Evolutionary conservation across 2,888 invertebrate species (phyloP), one percentile per base, ranked within the genome.

Genomic region (Zaprionus lineosus): DNA sequence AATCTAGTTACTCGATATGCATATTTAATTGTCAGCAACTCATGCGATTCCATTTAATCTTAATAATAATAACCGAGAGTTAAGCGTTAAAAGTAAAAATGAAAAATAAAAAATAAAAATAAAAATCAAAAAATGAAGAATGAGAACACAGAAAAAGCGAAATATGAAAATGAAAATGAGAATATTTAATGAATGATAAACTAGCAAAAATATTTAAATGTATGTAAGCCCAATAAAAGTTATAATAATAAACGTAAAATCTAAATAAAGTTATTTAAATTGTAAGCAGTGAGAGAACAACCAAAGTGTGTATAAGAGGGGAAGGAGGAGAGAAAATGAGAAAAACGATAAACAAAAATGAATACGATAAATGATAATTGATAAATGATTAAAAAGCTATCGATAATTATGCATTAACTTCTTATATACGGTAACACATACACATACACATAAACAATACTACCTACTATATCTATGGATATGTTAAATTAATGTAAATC

Each of bases 261-360:
- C 28, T 19, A 21, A 19, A 5, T 36, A 46, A 2, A 24, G 2
- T 24, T 11, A 29, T 29, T 29, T 29, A 34, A 59, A 43, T 47
- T 51, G 50, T 43, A 57, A 62, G 50, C 37, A 12, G 57, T 52
- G 60, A 69, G 77, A 48, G 74, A 81, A 72, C 79, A 77, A 84
- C 76, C 76, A 77, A 77, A 77, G 84, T 84, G 84, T 84, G 84
- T 59, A 73, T 70, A 84, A 81, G 65, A 14, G 43, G 44, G 44
- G 37, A 47, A 51, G 29, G 18, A 52, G 39, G 7, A 12, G 31
- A 12, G 31, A 16, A 12, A 33, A 8, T n/a, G 29, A 39, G n/a
- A 21, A 9, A 50, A 44, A 24, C 3, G 33, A 52, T 46, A 29
- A 34, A 41, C 21, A 16, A 33, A 51, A 33, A 24, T 6, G 14